A percentile compares a stretch with the other conserved stretches of the same genome.
Conservation (phyloP, 2,888 invertebrate species). For the Drosophila anomelani region DNA sequence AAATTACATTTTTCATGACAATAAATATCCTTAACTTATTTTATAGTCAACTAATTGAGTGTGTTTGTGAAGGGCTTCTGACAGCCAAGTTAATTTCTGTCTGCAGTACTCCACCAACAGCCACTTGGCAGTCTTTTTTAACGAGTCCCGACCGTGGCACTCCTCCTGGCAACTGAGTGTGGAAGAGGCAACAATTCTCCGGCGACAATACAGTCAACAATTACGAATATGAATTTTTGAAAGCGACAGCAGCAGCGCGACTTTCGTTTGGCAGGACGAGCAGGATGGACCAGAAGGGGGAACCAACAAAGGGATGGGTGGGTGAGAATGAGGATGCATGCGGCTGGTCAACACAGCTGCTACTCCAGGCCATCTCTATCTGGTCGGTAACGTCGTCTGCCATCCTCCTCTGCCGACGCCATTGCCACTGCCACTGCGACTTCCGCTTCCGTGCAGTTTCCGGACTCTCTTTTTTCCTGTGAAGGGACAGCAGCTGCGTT, state of each 20-base stretch:
- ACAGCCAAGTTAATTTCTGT: slow-evolving; percentile 21
- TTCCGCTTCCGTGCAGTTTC: slow-evolving; percentile 80
- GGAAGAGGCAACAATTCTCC: slow-evolving; percentile 44
- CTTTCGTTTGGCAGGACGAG: slow-evolving; percentile 40
- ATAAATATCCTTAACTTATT: background rate
- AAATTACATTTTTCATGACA: background rate
- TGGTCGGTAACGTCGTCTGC: background rate
- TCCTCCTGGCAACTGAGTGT: slow-evolving; percentile 50
- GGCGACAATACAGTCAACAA: slow-evolving; percentile 80
- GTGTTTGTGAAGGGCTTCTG: background rate
- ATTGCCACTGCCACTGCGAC: slow-evolving; percentile 77
- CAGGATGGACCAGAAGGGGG: background rate
- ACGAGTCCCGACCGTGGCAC: slow-evolving; percentile 49
- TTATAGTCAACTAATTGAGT: background rate
- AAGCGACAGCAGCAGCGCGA: slow-evolving; percentile 68
- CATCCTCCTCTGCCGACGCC: slow-evolving; percentile 9
- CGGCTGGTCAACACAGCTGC: slow-evolving; percentile 70
- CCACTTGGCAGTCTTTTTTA: slow-evolving; percentile 33
- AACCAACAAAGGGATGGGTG: background rate
- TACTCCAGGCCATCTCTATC: slow-evolving; percentile 39
- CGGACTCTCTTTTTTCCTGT: slow-evolving; percentile 62
- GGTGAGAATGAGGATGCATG: slow-evolving; percentile 29
- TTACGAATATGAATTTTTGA: slow-evolving; percentile 81
- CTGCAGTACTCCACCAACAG: slow-evolving; percentile 1
- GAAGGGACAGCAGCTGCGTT: slow-evolving; percentile 72